Evolutionary conservation across 2,113 vertebrate genomes (phyloP).

Genomic region (Leucoraja erinaceus): DNA sequence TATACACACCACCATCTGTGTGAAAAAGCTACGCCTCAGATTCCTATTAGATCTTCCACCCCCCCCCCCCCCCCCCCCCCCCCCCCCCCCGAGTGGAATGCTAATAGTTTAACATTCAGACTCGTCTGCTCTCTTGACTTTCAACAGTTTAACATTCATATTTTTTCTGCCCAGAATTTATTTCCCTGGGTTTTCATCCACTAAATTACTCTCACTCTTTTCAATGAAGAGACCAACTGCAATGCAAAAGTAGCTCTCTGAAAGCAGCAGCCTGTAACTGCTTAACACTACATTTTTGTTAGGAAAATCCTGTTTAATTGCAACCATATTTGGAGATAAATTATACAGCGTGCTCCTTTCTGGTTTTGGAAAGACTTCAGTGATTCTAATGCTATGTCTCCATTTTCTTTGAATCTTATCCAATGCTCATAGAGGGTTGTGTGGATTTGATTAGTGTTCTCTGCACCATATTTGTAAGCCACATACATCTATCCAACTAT

Average conservation of each 20-base stretch:
- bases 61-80: too few relatives aligned
- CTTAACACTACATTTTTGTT: slow-evolving; percentile 30
- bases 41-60: too few relatives aligned
- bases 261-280: background rate
- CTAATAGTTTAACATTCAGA: background rate
- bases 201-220: background rate
- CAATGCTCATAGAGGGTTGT: background rate
- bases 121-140: background rate
- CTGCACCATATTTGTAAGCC: background rate
- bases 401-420: slow-evolving; percentile 34
- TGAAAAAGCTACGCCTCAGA: too few relatives aligned
- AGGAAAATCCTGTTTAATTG: slow-evolving; percentile 15
- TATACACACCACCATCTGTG: too few relatives aligned
- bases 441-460: slow-evolving; percentile 13
- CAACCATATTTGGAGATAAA: slow-evolving; percentile 35
- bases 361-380: slow-evolving; percentile 31
- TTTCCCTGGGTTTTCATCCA: background rate
- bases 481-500: background rate
- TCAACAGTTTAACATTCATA: background rate
- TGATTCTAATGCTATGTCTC: background rate
- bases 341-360: background rate
- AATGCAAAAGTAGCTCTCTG: background rate
- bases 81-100: too few relatives aligned
- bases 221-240: background rate
- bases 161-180: background rate